Evolutionary conservation across 2,797 vertebrate species (phyloP).

Genomic region (Phalanger gymnotis): DNA sequence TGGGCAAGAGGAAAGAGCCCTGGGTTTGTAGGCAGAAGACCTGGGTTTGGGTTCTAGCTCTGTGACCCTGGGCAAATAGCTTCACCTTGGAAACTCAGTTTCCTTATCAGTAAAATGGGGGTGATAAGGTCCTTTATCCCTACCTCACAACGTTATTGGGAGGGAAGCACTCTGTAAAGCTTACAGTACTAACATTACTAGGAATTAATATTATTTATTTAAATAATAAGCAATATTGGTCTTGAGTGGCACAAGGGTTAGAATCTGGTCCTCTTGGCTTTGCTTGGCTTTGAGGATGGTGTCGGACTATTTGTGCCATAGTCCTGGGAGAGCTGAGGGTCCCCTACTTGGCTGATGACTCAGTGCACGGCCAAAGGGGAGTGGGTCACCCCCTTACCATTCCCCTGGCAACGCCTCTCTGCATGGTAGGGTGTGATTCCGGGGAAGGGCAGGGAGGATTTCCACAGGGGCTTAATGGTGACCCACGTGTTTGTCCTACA

Average conservation of each 20-base stretch:
- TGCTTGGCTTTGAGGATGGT: not conserved
- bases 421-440: not conserved
- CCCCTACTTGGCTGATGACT: not conserved
- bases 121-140: not conserved
- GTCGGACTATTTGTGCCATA: not conserved
- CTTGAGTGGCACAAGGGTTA: not conserved
- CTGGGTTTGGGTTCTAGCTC: not conserved
- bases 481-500: slow-evolving; percentile 37
- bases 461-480: slow-evolving; percentile 64
- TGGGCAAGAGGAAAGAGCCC: not conserved
- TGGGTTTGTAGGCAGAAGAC: not conserved
- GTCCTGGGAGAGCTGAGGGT: not conserved
- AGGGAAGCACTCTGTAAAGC: not conserved
- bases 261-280: not conserved
- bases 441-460: slow-evolving; percentile 62
- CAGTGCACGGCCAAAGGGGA: not conserved
- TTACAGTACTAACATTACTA: not conserved
- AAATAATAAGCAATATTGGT: not conserved
- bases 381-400: not conserved
- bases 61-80: no score
- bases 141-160: not conserved
- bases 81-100: not conserved
- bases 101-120: not conserved
- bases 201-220: not conserved
- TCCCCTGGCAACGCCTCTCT: no score